Base-by-base conservation (phyloP, 2,113 vertebrate species). In the Cololabis saira region DNA sequence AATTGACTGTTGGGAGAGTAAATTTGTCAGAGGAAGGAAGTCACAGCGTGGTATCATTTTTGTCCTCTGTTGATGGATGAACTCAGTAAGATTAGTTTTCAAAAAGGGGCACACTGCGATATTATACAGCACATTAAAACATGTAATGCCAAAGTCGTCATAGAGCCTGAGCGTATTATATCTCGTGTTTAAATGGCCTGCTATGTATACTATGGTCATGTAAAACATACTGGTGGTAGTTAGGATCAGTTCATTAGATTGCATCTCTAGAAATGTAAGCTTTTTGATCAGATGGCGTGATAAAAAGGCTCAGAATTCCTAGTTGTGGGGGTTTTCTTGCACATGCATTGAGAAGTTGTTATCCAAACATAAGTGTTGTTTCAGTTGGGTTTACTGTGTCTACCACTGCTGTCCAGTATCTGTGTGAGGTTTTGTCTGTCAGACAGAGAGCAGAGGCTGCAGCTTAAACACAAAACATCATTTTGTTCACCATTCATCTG, bases 11-110 rank as follows among this genome's bases (percentile, higher is more conserved):
- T 60, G 65, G 52, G 42, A 63, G 56, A 47, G 24, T 67, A 49
- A 66, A 45, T 70, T 57, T 75, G 44, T 73, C 61, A 66, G 56
- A 58, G 57, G 52, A 57, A 72, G 74, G 67, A 78, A 59, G 61
- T 67, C 52, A 15, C 56, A 12, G 59, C 51, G 52, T 70, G 59
- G 24, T 60, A 51, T 80, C 61, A 54, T 72, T 61, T 66, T 65
- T 44, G 52, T 67, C 18, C 4, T 54, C 37, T 48, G 13, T 50
- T 48, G 30, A 43, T 18, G 14, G 19, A 59, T 22, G 61, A 72
- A 45, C 45, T 58, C 13, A 17, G 33, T 30, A 18, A 55, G 44
- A 3, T 24, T 53, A 16, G 43, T 44, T 45, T 45, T n/a, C 17
- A 9, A 45, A 1, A 45, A 2, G 7, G 15, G 44, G 7, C 16